These are phyloP conservation scores for Drosophila paramelanica DNA, from an alignment of 2,888 invertebrate species.

Conservation along the genomic window DNA sequence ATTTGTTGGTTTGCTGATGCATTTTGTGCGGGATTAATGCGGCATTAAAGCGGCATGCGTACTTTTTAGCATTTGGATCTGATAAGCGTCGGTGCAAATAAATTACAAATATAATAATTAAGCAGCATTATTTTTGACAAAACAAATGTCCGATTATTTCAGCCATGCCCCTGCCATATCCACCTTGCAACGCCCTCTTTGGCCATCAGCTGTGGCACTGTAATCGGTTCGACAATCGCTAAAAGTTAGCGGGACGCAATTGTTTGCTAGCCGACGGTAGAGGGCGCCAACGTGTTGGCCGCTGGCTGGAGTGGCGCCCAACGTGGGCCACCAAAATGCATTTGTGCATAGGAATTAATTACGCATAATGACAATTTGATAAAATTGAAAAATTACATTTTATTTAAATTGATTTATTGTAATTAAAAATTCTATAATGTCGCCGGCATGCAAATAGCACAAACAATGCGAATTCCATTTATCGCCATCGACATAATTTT, in stretches of 20 bases:
- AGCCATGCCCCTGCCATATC: background rate
- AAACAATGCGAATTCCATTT: constrained; percentile 41
- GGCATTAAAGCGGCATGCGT: constrained; percentile 67
- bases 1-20: constrained; percentile 28
- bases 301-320: constrained; percentile 10
- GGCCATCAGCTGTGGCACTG: background rate
- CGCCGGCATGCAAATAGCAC: constrained; percentile 20
- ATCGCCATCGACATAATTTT: constrained; percentile 1
- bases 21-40: constrained; percentile 69
- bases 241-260: constrained; percentile 36
- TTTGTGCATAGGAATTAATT: constrained; percentile 82
- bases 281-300: constrained; percentile 17
- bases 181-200: background rate
- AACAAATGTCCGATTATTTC: constrained; percentile 67
- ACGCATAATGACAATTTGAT: constrained; percentile 84
- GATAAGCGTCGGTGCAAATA: constrained; percentile 77
- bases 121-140: constrained; percentile 80
- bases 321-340: constrained; percentile 60
- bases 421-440: constrained; percentile 80
- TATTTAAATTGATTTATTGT: constrained; percentile 83
- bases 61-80: constrained; percentile 71
- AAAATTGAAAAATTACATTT: constrained; percentile 83
- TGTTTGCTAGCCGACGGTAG: constrained; percentile 24
- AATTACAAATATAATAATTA: constrained; percentile 83
- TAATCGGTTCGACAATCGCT: constrained; percentile 48